Percentiles rank a stretch among this genome's conserved stretches.
These are phyloP conservation scores for Pelusios castaneus DNA, from an alignment of 2,113 vertebrate genomes.

Conservation along the genomic window DNA sequence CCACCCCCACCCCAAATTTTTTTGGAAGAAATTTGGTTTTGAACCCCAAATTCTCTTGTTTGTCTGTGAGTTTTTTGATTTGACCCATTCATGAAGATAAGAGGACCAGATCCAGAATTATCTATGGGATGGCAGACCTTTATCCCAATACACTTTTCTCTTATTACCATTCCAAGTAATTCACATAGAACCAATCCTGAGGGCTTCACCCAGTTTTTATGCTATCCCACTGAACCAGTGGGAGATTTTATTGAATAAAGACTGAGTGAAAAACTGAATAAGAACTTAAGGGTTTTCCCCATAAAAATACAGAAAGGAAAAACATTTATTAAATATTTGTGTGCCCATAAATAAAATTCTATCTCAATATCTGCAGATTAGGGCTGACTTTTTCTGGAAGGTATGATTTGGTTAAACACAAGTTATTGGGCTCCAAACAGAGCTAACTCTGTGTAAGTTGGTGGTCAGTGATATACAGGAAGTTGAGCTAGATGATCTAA, in stretches of 20 bases:
- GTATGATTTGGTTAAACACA: constrained; percentile 22
- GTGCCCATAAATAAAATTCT: not conserved
- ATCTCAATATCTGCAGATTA: constrained; percentile 27
- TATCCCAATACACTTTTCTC: not conserved
- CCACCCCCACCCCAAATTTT: not conserved
- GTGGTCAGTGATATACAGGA: not conserved
- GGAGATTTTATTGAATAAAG: not conserved
- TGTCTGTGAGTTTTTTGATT: not conserved
- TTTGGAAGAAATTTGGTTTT: not conserved
- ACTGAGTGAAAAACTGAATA: not conserved
- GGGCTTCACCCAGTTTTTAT: not conserved
- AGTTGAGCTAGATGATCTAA: constrained; percentile 35
- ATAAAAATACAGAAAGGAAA: not conserved
- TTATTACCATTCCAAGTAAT: not conserved
- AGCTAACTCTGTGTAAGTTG: not conserved
- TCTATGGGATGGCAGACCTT: not conserved
- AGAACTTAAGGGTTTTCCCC: not conserved
- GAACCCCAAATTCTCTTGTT: not conserved
- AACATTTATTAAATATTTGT: not conserved
- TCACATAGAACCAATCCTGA: not conserved
- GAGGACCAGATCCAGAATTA: not conserved
- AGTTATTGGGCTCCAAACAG: not conserved
- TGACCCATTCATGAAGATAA: not conserved
- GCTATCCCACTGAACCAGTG: not conserved
- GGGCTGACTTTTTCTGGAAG: constrained; percentile 53